These are phyloP conservation scores for Dendrophyllia cribrosa DNA, from an alignment of 64 coral and sea anemone genomes.

Conservation along the genomic window DNA sequence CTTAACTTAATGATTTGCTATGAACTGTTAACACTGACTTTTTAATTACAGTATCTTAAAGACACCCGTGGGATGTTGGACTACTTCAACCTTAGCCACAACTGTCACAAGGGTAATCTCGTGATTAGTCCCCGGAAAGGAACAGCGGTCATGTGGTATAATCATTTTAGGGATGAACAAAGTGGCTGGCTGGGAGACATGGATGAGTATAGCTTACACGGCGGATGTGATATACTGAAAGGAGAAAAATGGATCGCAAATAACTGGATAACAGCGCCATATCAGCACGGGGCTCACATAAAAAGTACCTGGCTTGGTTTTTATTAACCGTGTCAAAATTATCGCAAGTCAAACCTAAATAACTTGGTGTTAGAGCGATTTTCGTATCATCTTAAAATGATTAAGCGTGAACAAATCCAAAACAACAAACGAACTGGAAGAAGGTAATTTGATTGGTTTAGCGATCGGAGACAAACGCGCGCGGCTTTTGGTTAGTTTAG, in stretches of 20 bases:
- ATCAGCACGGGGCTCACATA: slow-evolving; percentile 41
- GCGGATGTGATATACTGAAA: slow-evolving; percentile 73
- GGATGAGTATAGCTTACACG: slow-evolving; percentile 87
- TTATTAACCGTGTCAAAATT: neutral
- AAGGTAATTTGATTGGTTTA: no score
- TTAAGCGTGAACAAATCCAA: no score
- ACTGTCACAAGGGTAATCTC: slow-evolving; percentile 76
- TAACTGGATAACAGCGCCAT: slow-evolving; percentile 91
- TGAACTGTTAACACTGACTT: neutral
- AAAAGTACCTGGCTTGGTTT: slow-evolving; percentile 62
- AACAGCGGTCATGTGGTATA: slow-evolving; percentile 90
- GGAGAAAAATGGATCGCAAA: slow-evolving; percentile 96
- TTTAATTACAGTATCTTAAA: slow-evolving; percentile 52
- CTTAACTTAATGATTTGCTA: no score
- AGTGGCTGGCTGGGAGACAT: slow-evolving; percentile 71
- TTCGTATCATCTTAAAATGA: no score
- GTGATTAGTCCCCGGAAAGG: slow-evolving; percentile 79
- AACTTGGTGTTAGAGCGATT: no score
- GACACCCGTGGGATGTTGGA: slow-evolving; percentile 43
- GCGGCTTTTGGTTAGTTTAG: no score
- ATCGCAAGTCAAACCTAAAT: no score
- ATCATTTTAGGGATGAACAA: slow-evolving; percentile 79
- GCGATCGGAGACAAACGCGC: no score
- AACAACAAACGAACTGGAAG: no score
- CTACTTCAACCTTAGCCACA: slow-evolving; percentile 90